Evolutionary conservation across 2,888 invertebrate species (phyloP), one percentile per base, ranked within the genome.

Genomic region (Drosophila percnosoma): DNA sequence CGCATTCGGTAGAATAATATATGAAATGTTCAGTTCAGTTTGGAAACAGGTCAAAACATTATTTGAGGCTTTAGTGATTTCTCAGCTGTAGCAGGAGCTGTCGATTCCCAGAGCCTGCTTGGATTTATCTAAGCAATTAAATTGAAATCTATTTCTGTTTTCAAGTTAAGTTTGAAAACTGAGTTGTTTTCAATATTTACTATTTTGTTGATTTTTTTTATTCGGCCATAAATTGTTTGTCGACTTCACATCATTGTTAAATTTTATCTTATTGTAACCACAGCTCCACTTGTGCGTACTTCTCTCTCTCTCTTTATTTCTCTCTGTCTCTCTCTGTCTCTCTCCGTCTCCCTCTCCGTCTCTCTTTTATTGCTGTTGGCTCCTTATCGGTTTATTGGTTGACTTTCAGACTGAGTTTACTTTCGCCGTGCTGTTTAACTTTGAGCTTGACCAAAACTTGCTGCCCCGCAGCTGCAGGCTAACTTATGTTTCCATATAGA

Each of bases 381-480:
- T 15, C 33, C 7, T 36, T 45, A 45, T 45, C 48, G 33, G 6
- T 42, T 52, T 66, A 53, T 78, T 60, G 59, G 54, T 70, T 70
- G 78, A 71, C 81, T 83, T 83, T 68, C 62, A 73, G 60, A 66
- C 69, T 63, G 52, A 70, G 71, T 70, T 78, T 59, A 73, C 87
- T 80, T 83, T 76, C 10, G 18, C 51, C 58, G 33, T 40, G 73
- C 70, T 83, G 68, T 87, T 89, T 87, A 76, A 82, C 76, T 85
- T 87, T 76, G 48, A 67, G 85, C 69, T 87, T 75, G 79, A 64
- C 68, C 66, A 66, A 65, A 74, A 80, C 57, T 66, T 53, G 34
- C n/a, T 68, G 60, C 54, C 55, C 68, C 15, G 54, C 27, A 61
- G 68, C 58, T 57, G 42, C 60, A 59, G 71, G 76, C 53, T 27